phyloP scores from a whole-genome alignment of 2,113 vertebrate species.

The Apteryx owenii region DNA sequence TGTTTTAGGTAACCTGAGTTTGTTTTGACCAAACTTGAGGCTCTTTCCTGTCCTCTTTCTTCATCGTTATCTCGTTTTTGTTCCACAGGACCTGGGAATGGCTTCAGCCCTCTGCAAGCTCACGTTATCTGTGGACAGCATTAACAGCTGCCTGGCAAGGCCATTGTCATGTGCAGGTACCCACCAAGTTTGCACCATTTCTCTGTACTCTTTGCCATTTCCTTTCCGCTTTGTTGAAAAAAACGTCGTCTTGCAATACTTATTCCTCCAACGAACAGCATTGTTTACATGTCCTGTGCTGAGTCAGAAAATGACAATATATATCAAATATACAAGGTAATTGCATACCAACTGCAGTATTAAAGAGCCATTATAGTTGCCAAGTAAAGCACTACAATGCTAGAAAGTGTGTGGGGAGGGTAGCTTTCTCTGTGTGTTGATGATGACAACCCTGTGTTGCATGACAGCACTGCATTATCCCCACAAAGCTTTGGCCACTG shows the following conservation, averaged over 20 bases:
- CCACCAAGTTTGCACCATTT: accelerated
- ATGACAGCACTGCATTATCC: accelerated
- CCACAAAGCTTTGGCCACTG: background rate
- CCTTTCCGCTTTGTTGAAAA: background rate
- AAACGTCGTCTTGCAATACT: background rate
- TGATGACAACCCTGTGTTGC: background rate
- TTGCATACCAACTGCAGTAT: background rate
- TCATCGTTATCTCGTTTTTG: background rate
- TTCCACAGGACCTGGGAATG: background rate
- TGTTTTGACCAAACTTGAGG: background rate
- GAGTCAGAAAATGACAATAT: background rate
- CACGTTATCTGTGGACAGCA: background rate
- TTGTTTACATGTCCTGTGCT: background rate
- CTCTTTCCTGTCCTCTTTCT: background rate
- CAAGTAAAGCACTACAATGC: background rate
- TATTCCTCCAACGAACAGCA: background rate
- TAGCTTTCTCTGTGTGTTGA: accelerated
- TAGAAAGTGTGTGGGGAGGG: background rate
- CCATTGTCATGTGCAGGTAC: accelerated
- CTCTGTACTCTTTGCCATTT: background rate
- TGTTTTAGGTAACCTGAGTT: background rate
- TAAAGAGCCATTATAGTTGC: accelerated
- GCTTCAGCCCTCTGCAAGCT: background rate
- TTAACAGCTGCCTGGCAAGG: background rate
- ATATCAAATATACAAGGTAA: background rate